Base-by-base conservation (phyloP, 23 tunicate genomes). In the Halocynthia roretzi region DNA sequence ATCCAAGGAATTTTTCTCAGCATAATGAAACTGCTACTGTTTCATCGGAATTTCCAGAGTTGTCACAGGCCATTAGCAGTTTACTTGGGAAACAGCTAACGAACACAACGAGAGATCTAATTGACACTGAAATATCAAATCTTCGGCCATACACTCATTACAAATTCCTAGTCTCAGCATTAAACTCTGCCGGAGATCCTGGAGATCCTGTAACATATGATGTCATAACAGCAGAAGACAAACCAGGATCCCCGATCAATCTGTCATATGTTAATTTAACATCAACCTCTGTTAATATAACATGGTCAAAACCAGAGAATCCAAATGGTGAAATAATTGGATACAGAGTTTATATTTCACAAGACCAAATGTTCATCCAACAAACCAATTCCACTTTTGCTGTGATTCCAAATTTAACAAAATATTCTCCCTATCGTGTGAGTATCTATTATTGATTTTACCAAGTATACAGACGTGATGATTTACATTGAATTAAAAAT, bases 201-300 rank as follows among this genome's bases (percentile, higher is more conserved):
- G 78, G 78, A 20, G 19, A 54, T 50, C 17, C 15, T 10, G 56
- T 44, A 74, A 19, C 62, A 10, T 14, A 14, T 54, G 22, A 10
- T 8, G 60, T 68, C 55, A 31, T 61, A n/a, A 83, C 87, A 23
- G 58, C 20, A 8, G 76, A 83, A 76, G 87, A 77, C 50, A 52
- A 64, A 7, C 93, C 93, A 20, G 86, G 71, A 53, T 76, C 82
- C 52, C 93, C 86, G 23, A 23, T 50, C 48, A 77, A 77, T 50
- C 48, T 87, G 67, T 9, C 75, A 9, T 82, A 81, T 57, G 52
- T 56, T 8, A 82, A 82, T 75, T 19, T 87, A 15, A 40, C 86
- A 8, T 87, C 93, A 7, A 82, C 93, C 4, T 77, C 93, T 7
- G 78, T 87, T 48, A 82, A 72, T 48, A 66, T 87, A 61, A 82